A percentile compares a stretch with the other conserved stretches of the same genome.
phyloP scores from a whole-genome alignment of 2,888 invertebrate species.

The Biston stratarius region DNA sequence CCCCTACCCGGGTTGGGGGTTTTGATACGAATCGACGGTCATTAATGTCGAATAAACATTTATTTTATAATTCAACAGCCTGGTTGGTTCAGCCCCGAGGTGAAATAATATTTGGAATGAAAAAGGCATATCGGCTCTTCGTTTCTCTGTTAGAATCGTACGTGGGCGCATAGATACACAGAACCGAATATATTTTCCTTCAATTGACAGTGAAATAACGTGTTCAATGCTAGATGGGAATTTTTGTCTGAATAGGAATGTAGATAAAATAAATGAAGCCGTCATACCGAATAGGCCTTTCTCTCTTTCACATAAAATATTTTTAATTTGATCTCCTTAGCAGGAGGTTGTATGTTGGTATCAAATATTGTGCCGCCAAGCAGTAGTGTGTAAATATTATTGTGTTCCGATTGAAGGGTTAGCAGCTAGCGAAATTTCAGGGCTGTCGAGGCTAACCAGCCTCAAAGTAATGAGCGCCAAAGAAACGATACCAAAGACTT shows the following conservation, averaged over 20 bases:
- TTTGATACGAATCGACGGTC: conserved; percentile 60
- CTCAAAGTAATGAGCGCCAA: too few species aligned
- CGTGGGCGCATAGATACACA: neutral
- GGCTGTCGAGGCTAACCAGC: too few species aligned
- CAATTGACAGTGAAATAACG: neutral
- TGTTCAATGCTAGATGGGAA: too few species aligned
- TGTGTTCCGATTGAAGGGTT: too few species aligned
- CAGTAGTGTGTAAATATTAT: too few species aligned
- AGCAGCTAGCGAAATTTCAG: too few species aligned
- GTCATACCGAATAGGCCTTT: neutral
- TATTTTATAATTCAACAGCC: conserved; percentile 52
- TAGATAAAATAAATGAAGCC: too few species aligned
- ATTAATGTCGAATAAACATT: conserved; percentile 66
- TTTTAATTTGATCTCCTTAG: too few species aligned
- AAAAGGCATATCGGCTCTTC: conserved; percentile 24
- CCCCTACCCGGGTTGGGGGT: conserved; percentile 38
- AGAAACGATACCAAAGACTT: too few species aligned
- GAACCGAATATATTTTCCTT: neutral
- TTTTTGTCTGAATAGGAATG: neutral
- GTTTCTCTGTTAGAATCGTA: conserved; percentile 7
- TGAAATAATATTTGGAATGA: conserved; percentile 39
- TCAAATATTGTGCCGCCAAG: too few species aligned
- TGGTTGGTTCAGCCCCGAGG: conserved; percentile 31
- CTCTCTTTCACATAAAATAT: too few species aligned
- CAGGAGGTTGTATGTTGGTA: too few species aligned